Percentiles rank a stretch among this genome's conserved stretches.
Evolutionary conservation across 2,797 vertebrate genomes (phyloP).

Genomic region (Malacoctenus gilli): DNA sequence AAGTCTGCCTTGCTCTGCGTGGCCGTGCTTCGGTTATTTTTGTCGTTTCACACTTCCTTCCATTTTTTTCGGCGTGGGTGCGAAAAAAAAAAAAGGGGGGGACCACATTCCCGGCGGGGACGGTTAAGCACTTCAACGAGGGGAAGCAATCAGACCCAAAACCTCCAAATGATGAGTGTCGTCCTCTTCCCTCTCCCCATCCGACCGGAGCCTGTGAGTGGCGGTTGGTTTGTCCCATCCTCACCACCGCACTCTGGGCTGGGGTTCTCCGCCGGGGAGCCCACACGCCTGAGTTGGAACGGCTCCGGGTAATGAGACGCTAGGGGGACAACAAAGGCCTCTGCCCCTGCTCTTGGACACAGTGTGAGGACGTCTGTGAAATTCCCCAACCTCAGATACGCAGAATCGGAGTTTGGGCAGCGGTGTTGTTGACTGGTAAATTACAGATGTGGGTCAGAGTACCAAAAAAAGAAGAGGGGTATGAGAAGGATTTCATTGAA

Average conservation of each 20-base stretch:
- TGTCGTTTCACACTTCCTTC: slow-evolving; percentile 35
- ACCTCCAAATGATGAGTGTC: slow-evolving; percentile 75
- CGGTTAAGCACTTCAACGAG: slow-evolving; percentile 59
- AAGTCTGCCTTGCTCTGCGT: too few relatives aligned
- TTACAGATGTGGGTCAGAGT: slow-evolving; percentile 41
- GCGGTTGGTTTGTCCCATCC: slow-evolving; percentile 65
- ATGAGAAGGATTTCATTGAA: slow-evolving; percentile 23
- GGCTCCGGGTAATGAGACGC: slow-evolving; percentile 63
- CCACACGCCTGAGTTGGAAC: slow-evolving; percentile 65
- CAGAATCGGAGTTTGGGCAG: slow-evolving; percentile 48
- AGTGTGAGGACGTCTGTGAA: slow-evolving; percentile 54
- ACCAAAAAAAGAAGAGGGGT: slow-evolving; percentile 44
- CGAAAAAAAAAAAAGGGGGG: slow-evolving; percentile 26
- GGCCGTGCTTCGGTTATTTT: slow-evolving; percentile 42
- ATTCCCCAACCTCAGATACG: slow-evolving; percentile 65
- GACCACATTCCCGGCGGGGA: slow-evolving; percentile 62
- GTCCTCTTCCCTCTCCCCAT: slow-evolving; percentile 63
- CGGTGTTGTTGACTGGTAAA: slow-evolving; percentile 53
- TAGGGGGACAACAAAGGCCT: slow-evolving; percentile 59
- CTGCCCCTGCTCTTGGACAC: slow-evolving; percentile 50
- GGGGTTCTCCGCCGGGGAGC: slow-evolving; percentile 70
- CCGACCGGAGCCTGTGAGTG: slow-evolving; percentile 60
- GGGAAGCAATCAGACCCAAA: slow-evolving; percentile 71
- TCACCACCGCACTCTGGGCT: slow-evolving; percentile 70
- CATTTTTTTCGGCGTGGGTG: slow-evolving; percentile 50